Evolutionary conservation across 2,888 invertebrate genomes (phyloP).

Genomic region (Sylvicola fuscatus): DNA sequence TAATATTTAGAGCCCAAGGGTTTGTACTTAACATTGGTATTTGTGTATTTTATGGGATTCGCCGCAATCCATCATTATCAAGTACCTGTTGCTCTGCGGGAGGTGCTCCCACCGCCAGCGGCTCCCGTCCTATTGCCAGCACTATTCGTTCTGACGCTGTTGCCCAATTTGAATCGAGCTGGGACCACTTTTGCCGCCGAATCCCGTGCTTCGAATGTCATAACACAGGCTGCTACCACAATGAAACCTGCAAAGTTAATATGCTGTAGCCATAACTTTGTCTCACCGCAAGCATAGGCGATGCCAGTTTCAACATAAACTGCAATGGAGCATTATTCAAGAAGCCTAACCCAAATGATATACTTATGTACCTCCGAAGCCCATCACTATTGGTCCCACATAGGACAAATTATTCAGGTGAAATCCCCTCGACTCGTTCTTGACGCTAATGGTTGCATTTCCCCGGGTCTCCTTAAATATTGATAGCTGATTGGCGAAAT

Average conservation of each 20-base stretch:
- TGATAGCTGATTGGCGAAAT: slow-evolving; percentile 65
- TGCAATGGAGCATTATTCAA: not conserved
- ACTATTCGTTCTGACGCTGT: too few species aligned
- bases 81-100: slow-evolving; percentile 20
- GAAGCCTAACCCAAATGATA: not conserved
- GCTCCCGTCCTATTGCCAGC: too few species aligned
- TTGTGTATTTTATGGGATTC: too few species aligned
- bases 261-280: not conserved
- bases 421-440: slow-evolving; percentile 64
- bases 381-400: slow-evolving; percentile 96
- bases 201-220: slow-evolving; percentile 96
- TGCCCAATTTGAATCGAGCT: slow-evolving; percentile 35
- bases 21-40: too few species aligned
- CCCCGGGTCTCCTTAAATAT: slow-evolving; percentile 58
- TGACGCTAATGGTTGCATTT: slow-evolving; percentile 55
- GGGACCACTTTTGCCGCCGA: slow-evolving; percentile 84
- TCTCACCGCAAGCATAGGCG: not conserved
- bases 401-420: slow-evolving; percentile 81
- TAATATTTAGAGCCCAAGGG: too few species aligned
- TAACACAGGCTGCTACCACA: slow-evolving; percentile 91
- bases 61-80: too few species aligned
- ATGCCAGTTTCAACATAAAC: not conserved
- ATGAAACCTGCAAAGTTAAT: slow-evolving; percentile 53
- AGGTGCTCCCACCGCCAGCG: slow-evolving; percentile 13
- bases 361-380: slow-evolving; percentile 53